phyloP scores from a whole-genome alignment of 2,888 invertebrate species.

The Adineta ricciae region DNA sequence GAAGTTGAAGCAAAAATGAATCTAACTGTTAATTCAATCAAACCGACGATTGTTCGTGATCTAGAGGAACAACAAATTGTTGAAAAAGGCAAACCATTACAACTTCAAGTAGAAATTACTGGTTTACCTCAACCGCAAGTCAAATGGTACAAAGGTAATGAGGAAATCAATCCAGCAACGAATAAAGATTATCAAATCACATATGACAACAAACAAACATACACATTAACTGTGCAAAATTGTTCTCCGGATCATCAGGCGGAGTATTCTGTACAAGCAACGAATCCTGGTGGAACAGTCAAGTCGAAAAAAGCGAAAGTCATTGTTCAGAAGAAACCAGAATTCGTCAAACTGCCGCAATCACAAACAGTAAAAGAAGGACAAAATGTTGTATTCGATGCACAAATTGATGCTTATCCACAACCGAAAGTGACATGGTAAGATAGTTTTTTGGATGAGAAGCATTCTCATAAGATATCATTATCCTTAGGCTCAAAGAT shows the following conservation, averaged over 20 bases:
- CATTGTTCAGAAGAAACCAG: background rate
- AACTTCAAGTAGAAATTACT: slow-evolving; percentile 29
- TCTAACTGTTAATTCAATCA: slow-evolving; percentile 38
- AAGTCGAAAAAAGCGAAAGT: slow-evolving; percentile 20
- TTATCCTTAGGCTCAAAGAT: background rate
- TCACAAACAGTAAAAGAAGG: slow-evolving; percentile 25
- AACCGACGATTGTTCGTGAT: slow-evolving; percentile 5
- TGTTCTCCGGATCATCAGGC: slow-evolving; percentile 25
- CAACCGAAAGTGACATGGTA: slow-evolving; percentile 17
- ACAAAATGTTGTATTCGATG: slow-evolving; percentile 19
- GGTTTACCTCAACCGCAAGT: slow-evolving; percentile 31
- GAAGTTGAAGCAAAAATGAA: slow-evolving; percentile 47
- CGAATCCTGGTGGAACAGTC: slow-evolving; percentile 24
- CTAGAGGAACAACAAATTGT: slow-evolving; percentile 9
- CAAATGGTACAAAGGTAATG: slow-evolving; percentile 40
- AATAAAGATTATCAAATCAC: slow-evolving; percentile 24
- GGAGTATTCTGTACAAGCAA: slow-evolving; percentile 19
- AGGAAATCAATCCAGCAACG: slow-evolving; percentile 39
- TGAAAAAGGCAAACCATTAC: slow-evolving; percentile 29
- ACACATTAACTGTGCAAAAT: slow-evolving; percentile 20
- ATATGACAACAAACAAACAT: slow-evolving; percentile 26
- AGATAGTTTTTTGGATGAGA: background rate
- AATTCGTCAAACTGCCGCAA: background rate
- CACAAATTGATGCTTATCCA: slow-evolving; percentile 23
- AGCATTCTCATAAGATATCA: no score